Conservation (phyloP, 2,113 vertebrate species). For the Malurus cyaneus region DNA sequence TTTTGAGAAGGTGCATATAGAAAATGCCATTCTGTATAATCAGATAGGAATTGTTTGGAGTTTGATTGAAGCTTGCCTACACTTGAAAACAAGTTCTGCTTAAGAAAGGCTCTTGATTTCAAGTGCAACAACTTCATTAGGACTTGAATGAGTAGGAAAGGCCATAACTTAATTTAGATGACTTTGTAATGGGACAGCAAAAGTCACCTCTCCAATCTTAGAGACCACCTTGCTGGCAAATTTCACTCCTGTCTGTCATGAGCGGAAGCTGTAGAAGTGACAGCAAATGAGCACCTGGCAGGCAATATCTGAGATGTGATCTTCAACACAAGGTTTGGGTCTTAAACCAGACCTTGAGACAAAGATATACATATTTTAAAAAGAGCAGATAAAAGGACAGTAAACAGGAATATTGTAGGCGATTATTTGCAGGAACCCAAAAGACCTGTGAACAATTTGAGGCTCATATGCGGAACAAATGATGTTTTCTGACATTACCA, state of each 20-base stretch:
- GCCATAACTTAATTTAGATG: background rate
- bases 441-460: background rate
- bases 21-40: background rate
- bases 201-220: background rate
- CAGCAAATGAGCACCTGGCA: background rate
- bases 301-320: background rate
- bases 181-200: background rate
- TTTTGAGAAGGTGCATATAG: background rate
- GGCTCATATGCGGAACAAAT: background rate
- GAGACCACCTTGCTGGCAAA: background rate
- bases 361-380: background rate
- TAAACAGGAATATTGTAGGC: background rate
- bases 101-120: background rate
- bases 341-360: background rate
- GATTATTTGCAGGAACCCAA: background rate
- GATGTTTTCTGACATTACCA: background rate
- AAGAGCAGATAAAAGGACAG: background rate
- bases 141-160: background rate
- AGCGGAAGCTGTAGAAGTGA: background rate
- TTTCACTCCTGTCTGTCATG: background rate
- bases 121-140: background rate
- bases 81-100: background rate
- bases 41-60: background rate
- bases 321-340: background rate
- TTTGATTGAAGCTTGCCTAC: background rate